Evolutionary conservation across 2,113 vertebrate genomes (phyloP), one percentile per base, ranked within the genome.

Genomic region (Oophaga pumilio): DNA sequence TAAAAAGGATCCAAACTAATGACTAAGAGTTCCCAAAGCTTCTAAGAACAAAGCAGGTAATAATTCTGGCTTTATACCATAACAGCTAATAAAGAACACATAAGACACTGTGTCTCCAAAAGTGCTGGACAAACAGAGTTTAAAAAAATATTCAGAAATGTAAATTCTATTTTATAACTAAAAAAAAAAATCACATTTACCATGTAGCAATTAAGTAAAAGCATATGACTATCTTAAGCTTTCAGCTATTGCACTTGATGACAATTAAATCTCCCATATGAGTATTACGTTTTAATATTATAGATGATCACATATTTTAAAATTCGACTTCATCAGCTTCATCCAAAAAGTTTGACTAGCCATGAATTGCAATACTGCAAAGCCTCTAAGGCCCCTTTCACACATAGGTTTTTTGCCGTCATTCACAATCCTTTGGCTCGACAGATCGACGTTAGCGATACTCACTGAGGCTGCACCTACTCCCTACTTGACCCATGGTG

Each of bases 21-120:
- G 85, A 86, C 85, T 86, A 86, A 86, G 60, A 69, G 53, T 86
- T 86, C 71, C 85, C 76, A 69, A 57, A n/a, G 9, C 71, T 26
- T 80, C 43, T 12, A 11, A 69, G 53, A 69, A 71, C 50, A 84
- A 84, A 84, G 68, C 64, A 84, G 68, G 66, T 68, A 57, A 73
- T 56, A 84, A 49, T 62, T 80, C 18, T 28, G 59, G 62, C 14
- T 86, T 86, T n/a, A 66, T 78, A 26, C 74, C 59, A 64, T 86
- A 78, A 76, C 76, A 78, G 74, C 85, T 86, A 68, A 60, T 66
- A 66, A 74, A 76, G 52, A 76, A 64, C 49, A 20, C 5, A 52
- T 20, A 66, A 68, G 43, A 78, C 84, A 77, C 15, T 11, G 52
- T 52, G 50, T 26, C 20, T 50, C 57, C 8, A 52, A 17, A 26